Evolutionary conservation across 2,113 vertebrate genomes (phyloP).

Genomic region (Oreotragus oreotragus): DNA sequence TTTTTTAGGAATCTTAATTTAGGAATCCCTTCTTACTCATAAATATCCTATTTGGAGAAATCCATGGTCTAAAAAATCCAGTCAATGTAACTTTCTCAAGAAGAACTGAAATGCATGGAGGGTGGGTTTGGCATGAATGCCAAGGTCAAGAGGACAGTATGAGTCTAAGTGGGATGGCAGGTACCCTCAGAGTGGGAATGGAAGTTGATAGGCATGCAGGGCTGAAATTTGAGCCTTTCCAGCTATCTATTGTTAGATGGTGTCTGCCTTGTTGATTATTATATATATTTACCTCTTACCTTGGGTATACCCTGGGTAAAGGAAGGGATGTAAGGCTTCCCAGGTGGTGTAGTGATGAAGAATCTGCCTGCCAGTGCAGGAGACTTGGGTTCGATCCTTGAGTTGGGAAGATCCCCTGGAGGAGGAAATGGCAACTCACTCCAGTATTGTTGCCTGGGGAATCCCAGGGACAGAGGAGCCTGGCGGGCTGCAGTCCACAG

Average conservation of each 20-base stretch:
- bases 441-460: not conserved
- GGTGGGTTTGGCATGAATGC: not conserved
- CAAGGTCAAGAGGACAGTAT: not conserved
- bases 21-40: not conserved
- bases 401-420: not conserved
- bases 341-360: not conserved
- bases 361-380: not conserved
- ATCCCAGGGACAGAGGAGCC: not conserved
- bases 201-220: not conserved
- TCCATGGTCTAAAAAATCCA: not conserved
- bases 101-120: not conserved
- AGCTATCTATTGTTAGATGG: not conserved
- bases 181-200: not conserved
- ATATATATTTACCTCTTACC: not conserved
- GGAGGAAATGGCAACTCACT: not conserved
- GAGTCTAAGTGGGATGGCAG: not conserved
- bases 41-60: not conserved
- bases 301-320: not conserved
- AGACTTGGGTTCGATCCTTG: not conserved
- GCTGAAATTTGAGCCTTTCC: not conserved
- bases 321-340: not conserved
- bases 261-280: not conserved
- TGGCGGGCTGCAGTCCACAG: rapidly evolving
- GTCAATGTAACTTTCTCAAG: not conserved
- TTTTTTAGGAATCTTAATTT: not conserved